A percentile compares a stretch with the other conserved stretches of the same genome.
These are phyloP conservation scores for Lepidostoma basale DNA, from an alignment of 1,140 invertebrate species.

Conservation along the genomic window DNA sequence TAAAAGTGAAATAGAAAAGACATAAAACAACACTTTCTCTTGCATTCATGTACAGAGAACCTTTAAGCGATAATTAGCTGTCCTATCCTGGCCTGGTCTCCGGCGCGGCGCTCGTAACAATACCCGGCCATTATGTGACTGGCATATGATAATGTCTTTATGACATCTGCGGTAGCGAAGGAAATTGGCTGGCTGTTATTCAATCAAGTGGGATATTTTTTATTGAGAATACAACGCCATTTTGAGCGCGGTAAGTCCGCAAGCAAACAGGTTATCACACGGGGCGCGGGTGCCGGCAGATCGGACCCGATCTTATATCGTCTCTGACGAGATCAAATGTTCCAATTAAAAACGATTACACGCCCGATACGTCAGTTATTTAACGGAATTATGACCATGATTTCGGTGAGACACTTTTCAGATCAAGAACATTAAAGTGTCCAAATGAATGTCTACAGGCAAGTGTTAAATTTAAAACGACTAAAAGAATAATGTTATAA, in stretches of 20 bases:
- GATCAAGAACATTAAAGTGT: neutral
- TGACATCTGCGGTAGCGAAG: too few species aligned
- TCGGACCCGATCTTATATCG: too few species aligned
- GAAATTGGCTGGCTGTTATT: neutral
- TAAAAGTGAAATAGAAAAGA: too few species aligned
- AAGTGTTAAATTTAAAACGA: too few species aligned
- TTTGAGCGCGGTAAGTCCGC: neutral
- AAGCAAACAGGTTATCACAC: neutral
- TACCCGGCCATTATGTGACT: too few species aligned
- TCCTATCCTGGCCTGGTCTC: too few species aligned
- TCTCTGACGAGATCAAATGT: slow-evolving; percentile 7
- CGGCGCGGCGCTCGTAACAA: too few species aligned
- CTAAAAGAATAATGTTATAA: too few species aligned
- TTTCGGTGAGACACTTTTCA: neutral
- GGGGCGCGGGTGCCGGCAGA: neutral
- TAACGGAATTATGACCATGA: slow-evolving; percentile 1
- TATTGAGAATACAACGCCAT: neutral
- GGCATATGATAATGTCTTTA: too few species aligned
- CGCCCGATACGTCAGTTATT: slow-evolving; percentile 13
- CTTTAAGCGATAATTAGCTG: slow-evolving; percentile 5
- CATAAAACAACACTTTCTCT: too few species aligned
- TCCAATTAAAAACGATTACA: slow-evolving; percentile 11
- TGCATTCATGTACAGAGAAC: too few species aligned
- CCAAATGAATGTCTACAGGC: neutral
- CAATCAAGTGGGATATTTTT: neutral